Evolutionary conservation across 2,888 invertebrate species (phyloP).

Genomic region (Chaitophorus viminalis): DNA sequence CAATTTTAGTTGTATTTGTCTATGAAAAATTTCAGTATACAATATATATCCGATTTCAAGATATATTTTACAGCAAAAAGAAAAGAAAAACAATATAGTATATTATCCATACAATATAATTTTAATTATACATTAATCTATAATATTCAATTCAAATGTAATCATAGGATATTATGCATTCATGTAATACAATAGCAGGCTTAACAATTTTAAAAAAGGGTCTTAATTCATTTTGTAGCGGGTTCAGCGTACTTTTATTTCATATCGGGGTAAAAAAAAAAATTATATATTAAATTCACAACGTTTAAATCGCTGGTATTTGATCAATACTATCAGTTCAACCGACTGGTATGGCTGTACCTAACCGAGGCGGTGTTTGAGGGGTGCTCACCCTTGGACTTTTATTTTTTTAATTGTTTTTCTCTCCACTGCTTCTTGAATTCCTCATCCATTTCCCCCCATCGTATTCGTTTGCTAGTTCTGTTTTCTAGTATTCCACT

Average conservation of each 20-base stretch:
- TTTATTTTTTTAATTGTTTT: constrained; percentile 56
- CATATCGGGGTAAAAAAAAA: constrained; percentile 8
- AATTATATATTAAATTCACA: constrained; percentile 27
- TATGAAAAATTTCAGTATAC: too few species aligned
- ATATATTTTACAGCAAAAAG: too few species aligned
- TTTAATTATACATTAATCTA: too few species aligned
- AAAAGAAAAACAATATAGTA: too few species aligned
- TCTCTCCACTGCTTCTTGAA: constrained; percentile 34
- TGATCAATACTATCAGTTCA: constrained; percentile 51
- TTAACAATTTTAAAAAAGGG: not conserved
- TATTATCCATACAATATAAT: too few species aligned
- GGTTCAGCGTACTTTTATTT: constrained; percentile 27
- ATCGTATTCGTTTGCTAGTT: not conserved
- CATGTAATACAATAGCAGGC: not conserved
- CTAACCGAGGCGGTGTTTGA: constrained; percentile 31
- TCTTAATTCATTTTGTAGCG: not conserved
- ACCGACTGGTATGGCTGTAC: constrained; percentile 7
- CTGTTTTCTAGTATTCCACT: not conserved
- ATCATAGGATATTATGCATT: too few species aligned
- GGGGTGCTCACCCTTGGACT: constrained; percentile 46
- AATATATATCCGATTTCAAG: too few species aligned
- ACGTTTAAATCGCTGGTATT: constrained; percentile 53
- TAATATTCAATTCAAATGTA: too few species aligned
- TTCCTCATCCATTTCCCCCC: constrained; percentile 16
- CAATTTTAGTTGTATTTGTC: not conserved